Evolutionary conservation across 2,888 invertebrate genomes (phyloP).

Genomic region (Carabus problematicus): DNA sequence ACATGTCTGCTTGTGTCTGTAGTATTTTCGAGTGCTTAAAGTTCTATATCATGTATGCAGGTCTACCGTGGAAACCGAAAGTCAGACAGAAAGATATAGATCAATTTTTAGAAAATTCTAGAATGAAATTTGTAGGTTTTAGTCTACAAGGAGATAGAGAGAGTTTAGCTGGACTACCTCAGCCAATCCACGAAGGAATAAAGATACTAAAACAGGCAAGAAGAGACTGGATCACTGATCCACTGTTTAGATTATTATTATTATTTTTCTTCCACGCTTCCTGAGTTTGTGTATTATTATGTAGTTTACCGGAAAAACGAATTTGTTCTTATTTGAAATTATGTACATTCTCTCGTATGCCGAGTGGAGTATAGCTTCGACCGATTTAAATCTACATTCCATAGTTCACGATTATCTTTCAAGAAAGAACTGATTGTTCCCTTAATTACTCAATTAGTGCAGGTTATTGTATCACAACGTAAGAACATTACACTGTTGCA

Average conservation of each 20-base stretch:
- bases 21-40: neutral
- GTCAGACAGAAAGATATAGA: slow-evolving; percentile 94
- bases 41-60: slow-evolving; percentile 47
- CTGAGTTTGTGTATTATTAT: too few species aligned
- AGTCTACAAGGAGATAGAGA: slow-evolving; percentile 84
- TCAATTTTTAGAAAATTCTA: slow-evolving; percentile 86
- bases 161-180: slow-evolving; percentile 93
- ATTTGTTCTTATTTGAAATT: too few species aligned
- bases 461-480: too few species aligned
- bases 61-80: slow-evolving; percentile 94
- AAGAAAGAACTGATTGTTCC: too few species aligned
- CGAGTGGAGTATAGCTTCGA: too few species aligned
- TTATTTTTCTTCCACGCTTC: neutral
- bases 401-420: too few species aligned
- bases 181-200: slow-evolving; percentile 96
- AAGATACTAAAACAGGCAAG: slow-evolving; percentile 79
- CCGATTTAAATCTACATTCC: too few species aligned
- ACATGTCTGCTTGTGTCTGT: slow-evolving; percentile 15
- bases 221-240: slow-evolving; percentile 5
- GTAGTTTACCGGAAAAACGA: too few species aligned
- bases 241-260: neutral
- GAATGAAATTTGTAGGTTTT: slow-evolving; percentile 96
- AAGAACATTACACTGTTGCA: too few species aligned
- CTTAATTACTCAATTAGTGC: too few species aligned
- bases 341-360: too few species aligned